Conservation (phyloP, 2,797 vertebrate genomes). For the Hypotaenidia okinawae region DNA sequence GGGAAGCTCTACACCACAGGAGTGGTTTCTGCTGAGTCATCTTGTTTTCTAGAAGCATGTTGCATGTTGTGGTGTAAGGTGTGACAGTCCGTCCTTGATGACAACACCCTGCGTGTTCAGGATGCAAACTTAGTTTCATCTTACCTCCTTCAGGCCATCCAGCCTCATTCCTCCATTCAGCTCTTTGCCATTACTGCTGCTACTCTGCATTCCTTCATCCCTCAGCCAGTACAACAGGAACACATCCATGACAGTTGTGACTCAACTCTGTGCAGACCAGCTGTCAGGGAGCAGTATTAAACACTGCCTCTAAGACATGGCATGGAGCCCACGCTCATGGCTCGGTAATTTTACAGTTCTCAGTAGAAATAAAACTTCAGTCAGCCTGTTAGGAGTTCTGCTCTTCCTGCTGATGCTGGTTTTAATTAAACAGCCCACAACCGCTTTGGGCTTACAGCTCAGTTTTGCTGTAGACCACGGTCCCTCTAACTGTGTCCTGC, state of each 20-base stretch:
- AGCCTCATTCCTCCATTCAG: background rate
- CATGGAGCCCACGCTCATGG: too few species aligned
- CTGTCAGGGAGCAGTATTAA: background rate
- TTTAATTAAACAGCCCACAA: background rate
- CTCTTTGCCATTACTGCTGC: background rate
- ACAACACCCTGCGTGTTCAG: background rate
- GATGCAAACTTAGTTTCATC: background rate
- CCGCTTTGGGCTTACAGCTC: background rate
- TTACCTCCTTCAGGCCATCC: background rate
- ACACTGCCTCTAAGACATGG: background rate
- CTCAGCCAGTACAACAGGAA: background rate
- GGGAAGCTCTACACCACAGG: background rate
- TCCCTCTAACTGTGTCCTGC: background rate
- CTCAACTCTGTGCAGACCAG: background rate
- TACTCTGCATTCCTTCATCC: background rate
- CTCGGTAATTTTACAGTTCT: background rate
- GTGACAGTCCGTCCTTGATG: fast-evolving
- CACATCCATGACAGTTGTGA: background rate
- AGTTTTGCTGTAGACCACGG: background rate
- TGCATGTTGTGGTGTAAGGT: background rate
- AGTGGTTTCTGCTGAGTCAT: background rate
- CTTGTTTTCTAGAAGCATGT: background rate
- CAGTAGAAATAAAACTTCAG: background rate
- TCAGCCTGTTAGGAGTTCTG: background rate
- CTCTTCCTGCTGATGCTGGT: background rate